A percentile compares a stretch with the other conserved stretches of the same genome.
Evolutionary conservation across 2,888 invertebrate genomes (phyloP).

Genomic region (Pristionchus japonicus): DNA sequence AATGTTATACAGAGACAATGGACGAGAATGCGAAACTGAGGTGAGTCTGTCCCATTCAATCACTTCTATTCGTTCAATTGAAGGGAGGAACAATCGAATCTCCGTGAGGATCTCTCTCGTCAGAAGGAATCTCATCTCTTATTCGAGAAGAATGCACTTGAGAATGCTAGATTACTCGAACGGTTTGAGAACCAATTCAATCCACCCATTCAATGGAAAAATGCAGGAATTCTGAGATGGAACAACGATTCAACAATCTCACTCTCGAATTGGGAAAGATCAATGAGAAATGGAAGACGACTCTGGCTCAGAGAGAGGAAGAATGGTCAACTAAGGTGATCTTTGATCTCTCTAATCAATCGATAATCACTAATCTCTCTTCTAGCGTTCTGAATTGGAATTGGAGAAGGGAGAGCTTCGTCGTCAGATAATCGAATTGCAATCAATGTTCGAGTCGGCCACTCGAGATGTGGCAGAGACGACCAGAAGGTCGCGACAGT

Average conservation of each 20-base stretch:
- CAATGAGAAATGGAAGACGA: conserved; percentile 64
- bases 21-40: conserved; percentile 25
- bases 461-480: conserved; percentile 62
- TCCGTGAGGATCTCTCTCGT: conserved; percentile 6
- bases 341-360: neutral
- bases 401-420: conserved; percentile 56
- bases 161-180: conserved; percentile 38
- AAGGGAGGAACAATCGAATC: conserved; percentile 7
- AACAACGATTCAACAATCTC: conserved; percentile 57
- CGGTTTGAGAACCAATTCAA: neutral
- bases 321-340: conserved; percentile 57
- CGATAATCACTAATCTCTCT: neutral
- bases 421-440: conserved; percentile 54
- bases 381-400: conserved; percentile 51
- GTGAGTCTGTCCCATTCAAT: too few relatives aligned
- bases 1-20: conserved; percentile 46
- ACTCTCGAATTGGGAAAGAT: conserved; percentile 59
- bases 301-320: conserved; percentile 55
- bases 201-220: neutral
- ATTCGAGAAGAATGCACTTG: conserved; percentile 47
- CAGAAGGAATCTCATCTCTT: conserved; percentile 34
- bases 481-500: conserved; percentile 57
- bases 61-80: too few relatives aligned
- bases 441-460: conserved; percentile 57
- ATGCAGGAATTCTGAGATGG: conserved; percentile 57